Base-by-base conservation (phyloP, 2,888 invertebrate genomes). In the Hipparchia semele region DNA sequence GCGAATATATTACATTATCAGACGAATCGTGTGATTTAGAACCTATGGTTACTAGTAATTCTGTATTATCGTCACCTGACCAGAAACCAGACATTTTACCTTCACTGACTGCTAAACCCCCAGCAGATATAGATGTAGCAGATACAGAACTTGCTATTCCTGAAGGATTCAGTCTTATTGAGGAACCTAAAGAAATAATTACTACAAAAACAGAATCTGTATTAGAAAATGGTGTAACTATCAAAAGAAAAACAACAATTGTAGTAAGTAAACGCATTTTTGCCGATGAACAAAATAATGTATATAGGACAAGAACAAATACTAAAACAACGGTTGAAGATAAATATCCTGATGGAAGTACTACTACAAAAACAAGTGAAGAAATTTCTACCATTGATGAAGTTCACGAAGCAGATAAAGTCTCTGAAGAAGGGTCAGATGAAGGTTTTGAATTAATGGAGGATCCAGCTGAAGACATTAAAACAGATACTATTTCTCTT, bases 401-500 rank as follows among this genome's bases (percentile, higher is more conserved):
- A 70, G 33, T 65, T 7, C 39, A 45, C 49, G 49, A 33, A n/a
- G 45, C 51, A 54, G 60, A 33, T 46, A 51, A 56, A 33, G 1
- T 9, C 39, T 51, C 51, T 0, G 33, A 54, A 58, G 66, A 59
- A 39, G 59, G 68, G 10, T 70, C 39, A 4, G 61, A 67, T 54
- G 66, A 70, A 8, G 60, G 54, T 64, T 74, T 80, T 33, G 80
- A 80, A 12, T 67, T 69, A 69, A 65, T 66, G 8, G 62, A 73
- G 0, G 80, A 82, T 68, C 79, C 81, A 58, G 46, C 62, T 54
- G 71, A 66, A 71, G 77, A 75, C 61, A 70, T 77, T 13, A 78
- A 79, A 7, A 79, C 79, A 23, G 75, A 80, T 66, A 76, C 76
- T n/a, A 78, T 80, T 61, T 72, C 71, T 53, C 45, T 83, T 9